These are phyloP conservation scores for Phoxinus dragarum DNA, from an alignment of 2,797 vertebrate genomes.

Conservation along the genomic window DNA sequence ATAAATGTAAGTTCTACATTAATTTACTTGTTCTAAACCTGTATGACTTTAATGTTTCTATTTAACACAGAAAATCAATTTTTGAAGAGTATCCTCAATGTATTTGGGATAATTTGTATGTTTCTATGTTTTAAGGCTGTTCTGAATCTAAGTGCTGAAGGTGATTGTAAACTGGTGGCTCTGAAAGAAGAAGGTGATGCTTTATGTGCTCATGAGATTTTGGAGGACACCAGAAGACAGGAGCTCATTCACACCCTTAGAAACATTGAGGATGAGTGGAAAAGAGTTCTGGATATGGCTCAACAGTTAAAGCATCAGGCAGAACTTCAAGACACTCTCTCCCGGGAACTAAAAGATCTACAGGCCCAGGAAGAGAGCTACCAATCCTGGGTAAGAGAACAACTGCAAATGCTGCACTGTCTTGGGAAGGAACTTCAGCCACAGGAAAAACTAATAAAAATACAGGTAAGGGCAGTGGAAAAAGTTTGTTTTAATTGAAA, in stretches of 20 bases:
- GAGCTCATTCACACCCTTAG: constrained; percentile 46
- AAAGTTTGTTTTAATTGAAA: background rate
- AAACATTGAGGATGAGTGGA: constrained; percentile 61
- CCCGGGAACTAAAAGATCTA: constrained; percentile 71
- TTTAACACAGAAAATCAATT: background rate
- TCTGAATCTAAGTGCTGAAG: constrained; percentile 68
- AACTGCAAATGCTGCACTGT: constrained; percentile 76
- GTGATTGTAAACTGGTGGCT: constrained; percentile 69
- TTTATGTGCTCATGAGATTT: constrained; percentile 54
- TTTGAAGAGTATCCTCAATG: background rate
- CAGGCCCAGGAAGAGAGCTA: constrained; percentile 68
- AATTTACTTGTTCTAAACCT: background rate
- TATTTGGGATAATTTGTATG: background rate
- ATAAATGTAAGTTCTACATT: background rate
- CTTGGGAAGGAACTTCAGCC: constrained; percentile 66
- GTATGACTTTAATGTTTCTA: background rate
- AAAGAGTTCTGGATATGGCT: constrained; percentile 51
- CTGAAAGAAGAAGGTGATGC: constrained; percentile 43
- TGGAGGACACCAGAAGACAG: constrained; percentile 56
- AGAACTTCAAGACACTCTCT: constrained; percentile 60
- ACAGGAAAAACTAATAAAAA: constrained; percentile 73
- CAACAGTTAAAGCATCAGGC: constrained; percentile 57
- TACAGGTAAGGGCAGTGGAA: constrained; percentile 78
- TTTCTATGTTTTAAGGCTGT: constrained; percentile 72
- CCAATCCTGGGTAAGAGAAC: constrained; percentile 80